phyloP scores from a whole-genome alignment of 2,888 invertebrate genomes.

The Calliopum simillimum region DNA sequence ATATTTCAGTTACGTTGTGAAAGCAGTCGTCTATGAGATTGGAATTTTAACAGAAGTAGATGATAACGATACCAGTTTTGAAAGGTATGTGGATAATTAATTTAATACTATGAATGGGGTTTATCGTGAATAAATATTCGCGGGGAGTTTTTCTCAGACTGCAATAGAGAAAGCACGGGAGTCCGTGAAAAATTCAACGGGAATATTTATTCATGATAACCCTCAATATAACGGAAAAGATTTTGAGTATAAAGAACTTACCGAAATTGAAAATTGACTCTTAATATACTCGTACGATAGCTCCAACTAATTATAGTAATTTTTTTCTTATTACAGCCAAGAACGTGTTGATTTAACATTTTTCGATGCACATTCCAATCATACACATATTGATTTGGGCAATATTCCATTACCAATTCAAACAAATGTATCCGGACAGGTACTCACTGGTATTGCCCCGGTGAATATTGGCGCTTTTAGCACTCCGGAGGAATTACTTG shows the following conservation, averaged over 20 bases:
- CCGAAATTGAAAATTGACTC: no score
- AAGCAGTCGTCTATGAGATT: conserved; percentile 72
- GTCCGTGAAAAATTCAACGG: neutral
- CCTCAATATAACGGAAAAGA: no score
- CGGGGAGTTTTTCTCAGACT: no score
- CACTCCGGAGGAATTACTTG: conserved; percentile 61
- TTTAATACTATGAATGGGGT: neutral
- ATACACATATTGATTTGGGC: conserved; percentile 69
- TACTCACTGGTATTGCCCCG: conserved; percentile 70
- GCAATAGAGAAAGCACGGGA: no score
- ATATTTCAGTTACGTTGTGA: conserved; percentile 70
- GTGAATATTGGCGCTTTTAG: conserved; percentile 67
- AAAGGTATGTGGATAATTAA: conserved; percentile 49
- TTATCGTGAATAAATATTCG: no score
- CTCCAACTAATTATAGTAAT: neutral
- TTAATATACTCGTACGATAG: neutral
- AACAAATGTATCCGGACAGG: conserved; percentile 70
- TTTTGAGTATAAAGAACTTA: neutral
- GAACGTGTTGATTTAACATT: conserved; percentile 71
- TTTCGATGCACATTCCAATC: conserved; percentile 69
- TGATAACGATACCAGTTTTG: conserved; percentile 66
- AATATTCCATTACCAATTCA: conserved; percentile 71
- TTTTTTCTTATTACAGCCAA: conserved; percentile 59
- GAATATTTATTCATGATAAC: no score
- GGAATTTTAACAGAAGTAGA: conserved; percentile 72